phyloP scores from a whole-genome alignment of 2,888 invertebrate species.

The Coecobrya sp. region DNA sequence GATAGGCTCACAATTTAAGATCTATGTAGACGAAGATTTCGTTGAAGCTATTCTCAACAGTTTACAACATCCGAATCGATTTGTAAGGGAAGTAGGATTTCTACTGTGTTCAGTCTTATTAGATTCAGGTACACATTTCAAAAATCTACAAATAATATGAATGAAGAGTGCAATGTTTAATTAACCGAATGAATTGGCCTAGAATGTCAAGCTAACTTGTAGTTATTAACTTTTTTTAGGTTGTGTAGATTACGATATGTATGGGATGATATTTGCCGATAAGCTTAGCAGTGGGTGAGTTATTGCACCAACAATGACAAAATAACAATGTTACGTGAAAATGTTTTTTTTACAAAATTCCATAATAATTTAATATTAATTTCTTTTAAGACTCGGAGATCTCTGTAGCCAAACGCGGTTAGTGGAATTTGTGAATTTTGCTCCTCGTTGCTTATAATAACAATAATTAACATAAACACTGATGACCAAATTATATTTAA shows the following conservation, averaged over 20 bases:
- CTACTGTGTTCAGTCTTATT: conserved; percentile 88
- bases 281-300: conserved; percentile 88
- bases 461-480: conserved; percentile 13
- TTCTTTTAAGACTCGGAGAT: too few relatives aligned
- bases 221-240: conserved; percentile 63
- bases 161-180: background rate
- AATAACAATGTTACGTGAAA: too few relatives aligned
- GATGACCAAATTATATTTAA: background rate
- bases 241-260: conserved; percentile 86
- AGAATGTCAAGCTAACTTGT: conserved; percentile 21
- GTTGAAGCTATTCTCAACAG: conserved; percentile 88
- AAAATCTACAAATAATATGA: background rate
- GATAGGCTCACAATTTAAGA: conserved; percentile 61
- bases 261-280: conserved; percentile 88
- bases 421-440: background rate
- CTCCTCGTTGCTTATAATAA: background rate
- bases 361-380: too few relatives aligned
- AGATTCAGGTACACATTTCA: conserved; percentile 87
- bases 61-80: conserved; percentile 89
- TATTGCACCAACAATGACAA: too few relatives aligned
- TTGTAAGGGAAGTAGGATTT: conserved; percentile 89
- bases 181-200: background rate
- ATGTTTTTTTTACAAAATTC: too few relatives aligned
- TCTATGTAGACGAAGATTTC: conserved; percentile 87
- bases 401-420: conserved; percentile 88